These are phyloP conservation scores for Rhynchotus rufescens DNA, from an alignment of 2,797 vertebrate species.

Conservation along the genomic window DNA sequence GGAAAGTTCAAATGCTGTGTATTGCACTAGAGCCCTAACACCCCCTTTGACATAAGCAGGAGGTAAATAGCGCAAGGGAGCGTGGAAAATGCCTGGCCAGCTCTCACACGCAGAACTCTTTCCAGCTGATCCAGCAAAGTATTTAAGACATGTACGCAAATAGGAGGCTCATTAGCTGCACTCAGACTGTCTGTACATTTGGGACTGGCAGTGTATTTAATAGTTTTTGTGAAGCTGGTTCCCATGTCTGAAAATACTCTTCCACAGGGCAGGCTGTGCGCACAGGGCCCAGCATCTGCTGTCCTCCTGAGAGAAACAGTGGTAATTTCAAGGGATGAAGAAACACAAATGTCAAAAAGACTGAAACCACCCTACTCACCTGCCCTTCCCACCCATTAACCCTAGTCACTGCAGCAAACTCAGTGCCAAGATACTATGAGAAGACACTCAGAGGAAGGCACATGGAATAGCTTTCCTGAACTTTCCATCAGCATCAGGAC, in stretches of 20 bases:
- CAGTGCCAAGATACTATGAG: background rate
- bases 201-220: background rate
- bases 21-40: background rate
- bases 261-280: fast-evolving
- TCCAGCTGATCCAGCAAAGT: background rate
- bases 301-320: background rate
- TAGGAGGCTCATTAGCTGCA: background rate
- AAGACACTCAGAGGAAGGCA: background rate
- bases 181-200: background rate
- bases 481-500: background rate
- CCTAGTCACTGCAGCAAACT: background rate
- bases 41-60: slow-evolving; percentile 9
- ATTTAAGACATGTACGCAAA: background rate
- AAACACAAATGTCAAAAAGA: background rate
- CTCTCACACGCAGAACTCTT: background rate
- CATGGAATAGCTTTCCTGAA: background rate
- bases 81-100: background rate
- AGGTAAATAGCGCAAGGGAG: slow-evolving; percentile 8
- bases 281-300: background rate
- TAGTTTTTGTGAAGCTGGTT: background rate
- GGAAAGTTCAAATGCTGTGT: slow-evolving; percentile 25
- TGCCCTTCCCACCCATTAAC: background rate
- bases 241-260: background rate
- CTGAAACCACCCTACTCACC: background rate
- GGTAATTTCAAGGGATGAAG: background rate